Evolutionary conservation across 2,797 vertebrate species (phyloP), one percentile per base, ranked within the genome.

Genomic region (Pseudochaenichthys georgianus): DNA sequence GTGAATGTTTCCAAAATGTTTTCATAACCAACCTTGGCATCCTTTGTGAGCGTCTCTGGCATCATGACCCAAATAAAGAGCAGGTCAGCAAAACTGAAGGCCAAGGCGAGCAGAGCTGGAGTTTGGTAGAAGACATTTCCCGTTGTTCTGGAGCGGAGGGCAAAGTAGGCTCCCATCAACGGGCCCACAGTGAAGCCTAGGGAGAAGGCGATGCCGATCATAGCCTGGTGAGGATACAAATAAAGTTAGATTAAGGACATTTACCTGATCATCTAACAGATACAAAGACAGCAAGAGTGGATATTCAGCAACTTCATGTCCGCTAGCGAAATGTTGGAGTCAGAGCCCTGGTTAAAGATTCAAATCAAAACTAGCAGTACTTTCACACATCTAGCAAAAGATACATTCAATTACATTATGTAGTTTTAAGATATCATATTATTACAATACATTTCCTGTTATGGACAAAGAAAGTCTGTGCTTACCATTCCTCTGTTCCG

Each of bases 141-240:
- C 13, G 93, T 87, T 23, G 89, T 88, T 61, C 69, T 92, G 2
- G 82, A 72, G 64, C 92, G 90, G 78, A 92, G 23, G 8, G 96
- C 91, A 9, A 99, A 95, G 88, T 95, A 97, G 43, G 98, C 98
- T 0, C 98, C 98, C 3, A 99, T 95, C 95, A 99, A 90, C 15
- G 98, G 98, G 10, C 98, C 98, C 64, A 99, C 43, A 0, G 97
- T 99, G 87, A 99, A 99, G 68, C 97, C 98, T 92, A 99, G 69
- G 1, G 98, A 99, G 90, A 99, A 99, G 55, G 98, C 97, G 34
- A 97, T 87, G 0, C 98, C 98, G 2, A 99, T 97, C 95, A 98
- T 97, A 10, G 97, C 98, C 98, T 99, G 84, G 28, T 38, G 63
- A 81, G 16, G 72, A 83, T 3, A 70, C 59, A 47, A 76, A 60